Evolutionary conservation across 2,113 vertebrate species (phyloP), one percentile per base, ranked within the genome.

Genomic region (Jacana jacana): DNA sequence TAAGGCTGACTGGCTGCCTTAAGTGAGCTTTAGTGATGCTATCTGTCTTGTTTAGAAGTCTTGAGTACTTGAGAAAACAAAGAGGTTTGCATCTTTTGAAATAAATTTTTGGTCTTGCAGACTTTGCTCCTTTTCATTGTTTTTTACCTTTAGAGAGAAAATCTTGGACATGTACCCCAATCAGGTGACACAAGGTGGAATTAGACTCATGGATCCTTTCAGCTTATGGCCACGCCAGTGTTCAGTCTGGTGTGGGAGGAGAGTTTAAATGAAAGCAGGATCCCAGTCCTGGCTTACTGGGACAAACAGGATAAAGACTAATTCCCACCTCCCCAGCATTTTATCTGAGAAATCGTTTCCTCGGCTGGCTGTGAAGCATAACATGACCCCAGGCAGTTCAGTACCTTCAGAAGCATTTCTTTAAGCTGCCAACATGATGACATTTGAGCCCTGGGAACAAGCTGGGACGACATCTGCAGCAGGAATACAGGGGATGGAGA

Each of bases 61-160:
- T 33, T 24, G 66, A n/a, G 44, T 28, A 7, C 51, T 22, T 52
- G n/a, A 63, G 35, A 37, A 46, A 24, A 44, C 30, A 6, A 13
- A 30, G 31, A 58, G 61, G 14, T 33, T 44, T 33, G 33, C 10
- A 7, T 10, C 4, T 39, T 51, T 42, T 46, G 10, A 18, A 64
- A 8, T 17, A 28, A 4, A 1, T 0, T 17, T n/a, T n/a, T n/a
- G n/a, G n/a, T n/a, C n/a, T 3, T 0, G 0, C 33, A 58, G 52
- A 13, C 54, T 73, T 68, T 31, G 33, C 16, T 65, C 33, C 0
- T 11, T 7, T 52, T 18, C 31, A 2, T 51, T 37, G 1, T 31
- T 89, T 78, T 78, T 80, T 13, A 9, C 6, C 23, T 14, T 4
- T 27, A 22, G 60, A 22, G 73, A 48, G 27, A 9, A 33, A 68